These are phyloP conservation scores for Rachycentron canadum DNA, from an alignment of 2,797 vertebrate genomes.

Conservation along the genomic window DNA sequence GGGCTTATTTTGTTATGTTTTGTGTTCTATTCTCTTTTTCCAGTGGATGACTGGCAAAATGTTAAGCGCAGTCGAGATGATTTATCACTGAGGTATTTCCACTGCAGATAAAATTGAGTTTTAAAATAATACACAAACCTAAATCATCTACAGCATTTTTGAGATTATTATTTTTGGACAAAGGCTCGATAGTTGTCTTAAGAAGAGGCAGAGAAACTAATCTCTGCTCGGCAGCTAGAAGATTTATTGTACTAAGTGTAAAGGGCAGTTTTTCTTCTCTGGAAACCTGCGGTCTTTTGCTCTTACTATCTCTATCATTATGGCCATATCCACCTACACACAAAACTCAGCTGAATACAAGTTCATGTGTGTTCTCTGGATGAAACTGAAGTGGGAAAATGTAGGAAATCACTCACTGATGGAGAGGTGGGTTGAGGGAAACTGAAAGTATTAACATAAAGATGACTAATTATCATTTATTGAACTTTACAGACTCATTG, in stretches of 20 bases:
- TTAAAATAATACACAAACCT: neutral
- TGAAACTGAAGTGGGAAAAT: slow-evolving; percentile 38
- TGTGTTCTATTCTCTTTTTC: neutral
- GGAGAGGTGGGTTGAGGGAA: neutral
- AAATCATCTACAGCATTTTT: slow-evolving; percentile 1
- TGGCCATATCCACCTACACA: slow-evolving; percentile 39
- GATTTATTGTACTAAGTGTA: slow-evolving; percentile 4
- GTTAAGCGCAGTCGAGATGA: neutral
- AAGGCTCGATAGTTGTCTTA: slow-evolving; percentile 6
- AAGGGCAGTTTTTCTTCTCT: slow-evolving; percentile 7
- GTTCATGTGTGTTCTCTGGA: slow-evolving; percentile 18
- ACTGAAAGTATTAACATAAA: neutral
- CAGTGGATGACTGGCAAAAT: slow-evolving; percentile 2
- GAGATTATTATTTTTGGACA: neutral
- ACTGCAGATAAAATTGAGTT: neutral
- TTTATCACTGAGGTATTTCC: neutral
- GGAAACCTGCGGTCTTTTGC: slow-evolving; percentile 7
- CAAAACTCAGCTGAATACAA: slow-evolving; percentile 30
- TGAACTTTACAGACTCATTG: neutral
- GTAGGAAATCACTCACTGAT: slow-evolving; percentile 4
- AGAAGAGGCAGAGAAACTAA: neutral
- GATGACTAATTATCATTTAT: no score
- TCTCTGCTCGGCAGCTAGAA: neutral
- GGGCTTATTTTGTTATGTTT: slow-evolving; percentile 18
- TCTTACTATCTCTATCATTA: slow-evolving; percentile 30